Evolutionary conservation across 2,113 vertebrate genomes (phyloP).

Genomic region (Callipepla squamata): DNA sequence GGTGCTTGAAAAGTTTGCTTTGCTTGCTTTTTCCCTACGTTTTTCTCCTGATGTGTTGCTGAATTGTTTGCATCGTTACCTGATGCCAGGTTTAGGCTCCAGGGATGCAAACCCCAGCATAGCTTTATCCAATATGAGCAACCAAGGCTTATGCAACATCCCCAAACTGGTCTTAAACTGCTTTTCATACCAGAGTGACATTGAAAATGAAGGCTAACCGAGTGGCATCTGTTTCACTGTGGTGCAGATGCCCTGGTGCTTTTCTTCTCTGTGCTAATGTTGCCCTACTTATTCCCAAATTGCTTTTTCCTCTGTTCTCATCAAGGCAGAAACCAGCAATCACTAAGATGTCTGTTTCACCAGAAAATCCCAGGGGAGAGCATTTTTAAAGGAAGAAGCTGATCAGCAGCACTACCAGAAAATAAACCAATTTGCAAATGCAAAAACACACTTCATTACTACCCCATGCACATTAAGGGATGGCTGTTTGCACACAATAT

Average conservation of each 20-base stretch:
- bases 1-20: neutral
- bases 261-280: neutral
- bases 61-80: fast-evolving
- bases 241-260: neutral
- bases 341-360: fast-evolving
- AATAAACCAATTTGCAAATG: neutral
- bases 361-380: neutral
- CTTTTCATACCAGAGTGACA: neutral
- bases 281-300: neutral
- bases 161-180: neutral
- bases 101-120: fast-evolving
- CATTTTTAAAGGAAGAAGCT: neutral
- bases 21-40: fast-evolving
- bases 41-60: neutral
- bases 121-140: fast-evolving
- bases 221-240: neutral
- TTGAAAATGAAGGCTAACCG: fast-evolving
- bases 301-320: neutral
- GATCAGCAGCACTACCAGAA: neutral
- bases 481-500: neutral
- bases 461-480: fast-evolving
- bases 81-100: neutral
- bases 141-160: neutral
- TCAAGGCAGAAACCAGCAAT: neutral
- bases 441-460: neutral